Evolutionary conservation across 2,888 invertebrate genomes (phyloP), one percentile per base, ranked within the genome.

Genomic region (Mongoloraphidia duomilia): DNA sequence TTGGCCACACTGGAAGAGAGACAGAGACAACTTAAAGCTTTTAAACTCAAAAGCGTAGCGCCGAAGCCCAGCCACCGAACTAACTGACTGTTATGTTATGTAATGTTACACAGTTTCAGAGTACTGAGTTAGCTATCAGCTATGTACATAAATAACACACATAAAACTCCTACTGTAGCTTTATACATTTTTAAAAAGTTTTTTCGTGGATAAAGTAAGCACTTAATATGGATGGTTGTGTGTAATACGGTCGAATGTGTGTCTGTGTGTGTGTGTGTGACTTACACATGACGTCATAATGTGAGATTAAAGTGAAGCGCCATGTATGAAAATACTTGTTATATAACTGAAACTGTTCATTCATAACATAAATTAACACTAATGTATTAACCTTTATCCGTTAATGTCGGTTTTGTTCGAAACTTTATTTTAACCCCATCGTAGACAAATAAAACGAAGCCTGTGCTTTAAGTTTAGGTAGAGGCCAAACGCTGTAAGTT

Each of bases 21-120:
- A 26, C 26, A 26, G 26, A 26, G 26, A 26, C 26, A 26, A 65
- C 67, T 67, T 67, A 66, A 63, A 67, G 68, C 68, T 68, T 67
- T 68, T 68, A 68, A 66, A 63, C 60, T 57, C 60, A 58, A 63
- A 63, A 65, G 65, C 61, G 63, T 66, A 26, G 6, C 26, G 26
- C 26, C 26, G 26, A 26, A 26, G 26, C 26, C 26, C 26, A 26
- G 26, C 26, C 26, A 6, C 26, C 26, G 26, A 26, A 26, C 26
- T 26, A 26, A 26, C 26, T 26, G 26, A 26, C 26, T 26, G 26
- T 26, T 26, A 26, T 26, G 26, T 26, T 6, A 26, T 26, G 17
- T 17, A 17, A 17, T 17, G 26, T 26, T 26, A 26, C 26, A 26
- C 26, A 26, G 26, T 26, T 26, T 26, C 26, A 26, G 26, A 26